Conservation (phyloP, 2,797 vertebrate species). For the Muraenolepis orangiensis region DNA sequence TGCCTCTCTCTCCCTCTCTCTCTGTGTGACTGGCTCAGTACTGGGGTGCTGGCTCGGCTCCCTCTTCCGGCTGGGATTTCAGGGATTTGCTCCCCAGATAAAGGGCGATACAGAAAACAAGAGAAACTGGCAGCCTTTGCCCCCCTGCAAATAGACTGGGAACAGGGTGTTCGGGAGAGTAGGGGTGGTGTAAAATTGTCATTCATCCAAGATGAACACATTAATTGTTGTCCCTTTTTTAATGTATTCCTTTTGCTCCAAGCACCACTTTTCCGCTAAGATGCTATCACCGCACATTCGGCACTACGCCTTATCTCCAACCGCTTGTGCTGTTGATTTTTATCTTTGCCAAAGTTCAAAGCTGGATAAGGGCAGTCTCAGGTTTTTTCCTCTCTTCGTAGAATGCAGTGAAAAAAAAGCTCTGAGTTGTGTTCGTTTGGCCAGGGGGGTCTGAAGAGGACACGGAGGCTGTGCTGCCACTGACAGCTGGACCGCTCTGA, state of each 20-base stretch:
- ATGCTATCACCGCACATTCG: constrained; percentile 54
- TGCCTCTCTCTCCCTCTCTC: constrained; percentile 41
- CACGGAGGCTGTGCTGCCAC: neutral
- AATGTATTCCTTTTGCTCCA: constrained; percentile 52
- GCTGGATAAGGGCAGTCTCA: constrained; percentile 38
- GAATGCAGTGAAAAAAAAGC: constrained; percentile 12
- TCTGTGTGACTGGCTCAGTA: constrained; percentile 48
- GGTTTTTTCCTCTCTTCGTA: constrained; percentile 35
- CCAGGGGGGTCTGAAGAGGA: neutral
- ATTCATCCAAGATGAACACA: constrained; percentile 56
- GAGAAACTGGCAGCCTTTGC: constrained; percentile 38
- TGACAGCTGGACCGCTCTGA: neutral
- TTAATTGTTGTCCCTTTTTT: constrained; percentile 56
- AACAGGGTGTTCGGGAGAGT: constrained; percentile 10
- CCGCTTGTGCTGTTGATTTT: constrained; percentile 53
- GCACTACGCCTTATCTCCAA: constrained; percentile 32
- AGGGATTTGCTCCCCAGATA: constrained; percentile 60
- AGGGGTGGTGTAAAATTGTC: constrained; percentile 10
- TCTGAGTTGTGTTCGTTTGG: constrained; percentile 21
- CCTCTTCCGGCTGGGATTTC: constrained; percentile 61
- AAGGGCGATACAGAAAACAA: neutral
- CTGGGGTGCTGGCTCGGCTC: constrained; percentile 51
- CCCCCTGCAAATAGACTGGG: constrained; percentile 44
- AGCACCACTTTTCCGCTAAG: constrained; percentile 57
- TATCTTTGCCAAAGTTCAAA: constrained; percentile 53